These are phyloP conservation scores for Pristiophorus japonicus DNA, from an alignment of 2,113 vertebrate genomes.

Conservation along the genomic window DNA sequence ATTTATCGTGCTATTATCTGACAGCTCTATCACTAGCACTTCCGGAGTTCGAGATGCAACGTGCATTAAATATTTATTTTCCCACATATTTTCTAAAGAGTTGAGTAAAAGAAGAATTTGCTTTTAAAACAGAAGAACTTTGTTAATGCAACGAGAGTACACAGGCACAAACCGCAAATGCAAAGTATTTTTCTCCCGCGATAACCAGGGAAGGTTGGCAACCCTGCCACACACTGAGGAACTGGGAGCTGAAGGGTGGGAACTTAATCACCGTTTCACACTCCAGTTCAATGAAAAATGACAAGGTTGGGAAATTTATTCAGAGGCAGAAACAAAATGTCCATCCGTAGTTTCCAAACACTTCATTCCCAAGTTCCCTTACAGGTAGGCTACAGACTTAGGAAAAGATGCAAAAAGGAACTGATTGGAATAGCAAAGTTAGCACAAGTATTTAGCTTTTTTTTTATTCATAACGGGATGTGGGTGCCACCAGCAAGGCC, in stretches of 20 bases:
- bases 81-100: not conserved
- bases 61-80: not conserved
- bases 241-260: not conserved
- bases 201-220: not conserved
- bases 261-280: not conserved
- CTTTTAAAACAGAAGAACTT: not conserved
- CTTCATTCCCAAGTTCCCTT: not conserved
- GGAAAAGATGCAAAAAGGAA: not conserved
- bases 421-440: not conserved
- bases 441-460: not conserved
- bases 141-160: not conserved
- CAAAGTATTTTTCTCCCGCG: not conserved
- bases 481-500: too few relatives aligned
- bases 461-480: too few relatives aligned
- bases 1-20: too few relatives aligned
- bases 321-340: not conserved
- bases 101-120: not conserved
- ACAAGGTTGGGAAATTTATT: not conserved
- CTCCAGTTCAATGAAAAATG: not conserved
- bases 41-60: not conserved
- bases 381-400: not conserved
- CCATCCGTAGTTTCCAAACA: too few relatives aligned
- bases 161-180: not conserved
- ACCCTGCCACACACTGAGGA: too few relatives aligned
- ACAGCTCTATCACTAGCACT: too few relatives aligned